Conservation (phyloP, 2,113 vertebrate species). For the Suncus etruscus region DNA sequence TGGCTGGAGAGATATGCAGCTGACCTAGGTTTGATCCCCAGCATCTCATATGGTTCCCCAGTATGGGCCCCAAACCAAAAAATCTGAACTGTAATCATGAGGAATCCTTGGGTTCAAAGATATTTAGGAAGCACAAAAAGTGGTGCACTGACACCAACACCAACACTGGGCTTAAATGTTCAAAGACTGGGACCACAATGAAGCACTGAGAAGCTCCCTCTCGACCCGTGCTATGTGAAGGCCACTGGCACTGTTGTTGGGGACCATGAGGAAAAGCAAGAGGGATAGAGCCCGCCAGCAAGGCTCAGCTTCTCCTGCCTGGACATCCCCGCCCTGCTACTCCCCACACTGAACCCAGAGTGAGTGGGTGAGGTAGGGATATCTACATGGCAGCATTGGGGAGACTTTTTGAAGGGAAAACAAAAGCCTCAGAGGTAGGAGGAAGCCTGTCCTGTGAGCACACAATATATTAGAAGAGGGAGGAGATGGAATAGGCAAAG, state of each 20-base stretch:
- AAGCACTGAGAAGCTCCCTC: not conserved
- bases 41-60: too few species aligned
- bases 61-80: not conserved
- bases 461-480: not conserved
- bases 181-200: constrained; percentile 24
- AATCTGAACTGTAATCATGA: not conserved
- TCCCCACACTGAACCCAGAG: not conserved
- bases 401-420: constrained; percentile 32
- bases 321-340: not conserved
- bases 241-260: not conserved
- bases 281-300: not conserved
- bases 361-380: too few species aligned
- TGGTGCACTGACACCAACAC: not conserved
- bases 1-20: too few species aligned
- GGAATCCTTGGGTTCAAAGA: constrained; percentile 11
- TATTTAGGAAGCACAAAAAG: constrained; percentile 40
- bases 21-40: too few species aligned
- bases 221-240: not conserved
- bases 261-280: not conserved
- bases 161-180: not conserved
- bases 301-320: not conserved
- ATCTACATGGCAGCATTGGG: not conserved
- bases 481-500: not conserved
- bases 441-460: not conserved
- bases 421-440: constrained; percentile 7